phyloP scores from a whole-genome alignment of 2,113 vertebrate species.

The Macheiramphus alcinus region DNA sequence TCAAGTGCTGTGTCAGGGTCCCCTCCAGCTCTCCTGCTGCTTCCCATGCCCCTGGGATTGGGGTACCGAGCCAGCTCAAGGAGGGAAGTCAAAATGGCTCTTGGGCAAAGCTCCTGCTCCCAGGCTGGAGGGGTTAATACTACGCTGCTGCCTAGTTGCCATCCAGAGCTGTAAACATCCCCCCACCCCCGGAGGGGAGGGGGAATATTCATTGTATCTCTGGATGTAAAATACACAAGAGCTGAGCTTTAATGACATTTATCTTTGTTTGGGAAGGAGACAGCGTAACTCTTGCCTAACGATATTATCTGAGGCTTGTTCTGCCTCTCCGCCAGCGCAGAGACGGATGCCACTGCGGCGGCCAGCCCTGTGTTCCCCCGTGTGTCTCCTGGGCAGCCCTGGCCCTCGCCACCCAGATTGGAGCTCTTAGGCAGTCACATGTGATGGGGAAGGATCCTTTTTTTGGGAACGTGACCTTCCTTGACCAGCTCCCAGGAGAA shows the following conservation, averaged over 20 bases:
- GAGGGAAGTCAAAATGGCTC: background rate
- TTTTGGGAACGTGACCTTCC: background rate
- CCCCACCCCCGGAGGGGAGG: background rate
- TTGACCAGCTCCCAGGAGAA: background rate
- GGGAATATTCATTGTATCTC: background rate
- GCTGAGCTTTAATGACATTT: background rate
- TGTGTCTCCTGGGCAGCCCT: background rate
- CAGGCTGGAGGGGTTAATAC: background rate
- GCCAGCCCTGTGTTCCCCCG: background rate
- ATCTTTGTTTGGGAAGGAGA: background rate
- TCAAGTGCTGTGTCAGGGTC: background rate
- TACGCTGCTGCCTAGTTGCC: background rate
- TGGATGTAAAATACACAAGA: background rate
- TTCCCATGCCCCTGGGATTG: background rate
- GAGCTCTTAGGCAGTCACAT: fast-evolving
- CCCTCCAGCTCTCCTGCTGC: fast-evolving
- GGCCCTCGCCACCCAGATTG: fast-evolving
- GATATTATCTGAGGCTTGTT: background rate
- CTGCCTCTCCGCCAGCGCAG: background rate
- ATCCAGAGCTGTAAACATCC: background rate
- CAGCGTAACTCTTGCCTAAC: background rate
- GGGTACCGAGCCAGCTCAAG: background rate
- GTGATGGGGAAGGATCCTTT: background rate
- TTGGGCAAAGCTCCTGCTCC: background rate
- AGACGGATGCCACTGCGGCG: fast-evolving